phyloP scores from a whole-genome alignment of 1,140 invertebrate genomes.

The Cydia amplana region DNA sequence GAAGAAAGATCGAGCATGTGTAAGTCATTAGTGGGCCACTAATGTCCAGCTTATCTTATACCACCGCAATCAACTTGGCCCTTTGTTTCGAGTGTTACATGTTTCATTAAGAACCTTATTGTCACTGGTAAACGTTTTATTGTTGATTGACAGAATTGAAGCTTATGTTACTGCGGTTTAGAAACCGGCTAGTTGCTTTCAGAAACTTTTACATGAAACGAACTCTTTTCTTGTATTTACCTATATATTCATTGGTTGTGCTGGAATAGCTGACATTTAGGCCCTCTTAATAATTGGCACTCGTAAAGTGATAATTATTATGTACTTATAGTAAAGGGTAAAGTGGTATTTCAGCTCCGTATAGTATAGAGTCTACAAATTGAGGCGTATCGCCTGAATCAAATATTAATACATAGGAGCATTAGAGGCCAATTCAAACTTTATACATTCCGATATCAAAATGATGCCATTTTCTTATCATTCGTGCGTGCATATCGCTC shows the following conservation, averaged over 20 bases:
- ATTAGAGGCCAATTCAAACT: too few relatives aligned
- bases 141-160: background rate
- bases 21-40: conserved; percentile 20
- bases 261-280: too few relatives aligned
- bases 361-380: too few relatives aligned
- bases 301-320: too few relatives aligned
- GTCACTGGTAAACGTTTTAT: background rate
- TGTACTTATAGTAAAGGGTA: too few relatives aligned
- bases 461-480: too few relatives aligned
- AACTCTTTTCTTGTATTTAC: background rate
- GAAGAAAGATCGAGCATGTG: conserved; percentile 1
- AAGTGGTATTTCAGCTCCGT: too few relatives aligned
- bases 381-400: too few relatives aligned
- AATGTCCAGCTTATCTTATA: conserved; percentile 19
- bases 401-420: too few relatives aligned
- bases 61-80: background rate
- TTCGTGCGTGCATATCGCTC: too few relatives aligned
- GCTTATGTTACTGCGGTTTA: background rate
- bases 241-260: background rate
- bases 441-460: too few relatives aligned
- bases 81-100: background rate
- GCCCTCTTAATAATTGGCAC: too few relatives aligned
- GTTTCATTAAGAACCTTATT: background rate
- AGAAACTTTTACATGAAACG: background rate
- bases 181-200: background rate